phyloP scores from a whole-genome alignment of 2,797 vertebrate species.

The Sebastes matsubarae region DNA sequence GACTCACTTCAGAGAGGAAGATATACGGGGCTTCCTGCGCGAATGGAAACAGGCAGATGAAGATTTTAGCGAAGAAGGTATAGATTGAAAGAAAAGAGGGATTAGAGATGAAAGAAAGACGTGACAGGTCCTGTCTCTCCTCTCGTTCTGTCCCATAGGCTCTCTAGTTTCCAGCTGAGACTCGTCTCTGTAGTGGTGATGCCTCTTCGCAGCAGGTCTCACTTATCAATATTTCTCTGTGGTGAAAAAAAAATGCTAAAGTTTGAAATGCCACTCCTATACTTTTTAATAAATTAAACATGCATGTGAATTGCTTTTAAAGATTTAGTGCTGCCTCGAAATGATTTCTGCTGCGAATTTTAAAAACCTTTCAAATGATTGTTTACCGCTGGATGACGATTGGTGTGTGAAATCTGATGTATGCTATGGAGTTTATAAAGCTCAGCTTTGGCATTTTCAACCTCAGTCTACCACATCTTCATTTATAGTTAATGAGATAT shows the following conservation, averaged over 20 bases:
- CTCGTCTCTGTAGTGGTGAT: slow-evolving; percentile 6
- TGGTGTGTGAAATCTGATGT: background rate
- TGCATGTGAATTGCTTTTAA: slow-evolving; percentile 40
- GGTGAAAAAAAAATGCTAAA: background rate
- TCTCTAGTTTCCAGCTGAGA: slow-evolving; percentile 46
- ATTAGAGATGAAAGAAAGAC: slow-evolving; percentile 47
- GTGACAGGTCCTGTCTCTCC: slow-evolving; percentile 32
- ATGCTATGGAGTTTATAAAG: background rate
- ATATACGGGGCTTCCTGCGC: slow-evolving; percentile 15
- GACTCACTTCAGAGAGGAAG: slow-evolving; percentile 42
- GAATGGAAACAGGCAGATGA: slow-evolving; percentile 27
- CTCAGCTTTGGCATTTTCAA: slow-evolving; percentile 28
- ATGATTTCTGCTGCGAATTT: slow-evolving; percentile 5
- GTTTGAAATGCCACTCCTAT: slow-evolving; percentile 17
- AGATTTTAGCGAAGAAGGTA: slow-evolving; percentile 42
- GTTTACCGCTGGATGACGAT: slow-evolving; percentile 12
- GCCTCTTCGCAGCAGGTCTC: slow-evolving; percentile 35
- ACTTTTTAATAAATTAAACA: slow-evolving; percentile 46
- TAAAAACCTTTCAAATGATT: slow-evolving; percentile 34
- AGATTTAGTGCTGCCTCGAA: slow-evolving; percentile 26
- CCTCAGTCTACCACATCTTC: slow-evolving; percentile 26
- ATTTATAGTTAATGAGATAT: slow-evolving; percentile 68
- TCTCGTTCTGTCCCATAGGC: slow-evolving; percentile 27
- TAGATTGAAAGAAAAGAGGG: slow-evolving; percentile 22
- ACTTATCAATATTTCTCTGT: slow-evolving; percentile 51